Evolutionary conservation across 2,113 vertebrate genomes (phyloP), one percentile per base, ranked within the genome.

Genomic region (Leptosomus discolor): DNA sequence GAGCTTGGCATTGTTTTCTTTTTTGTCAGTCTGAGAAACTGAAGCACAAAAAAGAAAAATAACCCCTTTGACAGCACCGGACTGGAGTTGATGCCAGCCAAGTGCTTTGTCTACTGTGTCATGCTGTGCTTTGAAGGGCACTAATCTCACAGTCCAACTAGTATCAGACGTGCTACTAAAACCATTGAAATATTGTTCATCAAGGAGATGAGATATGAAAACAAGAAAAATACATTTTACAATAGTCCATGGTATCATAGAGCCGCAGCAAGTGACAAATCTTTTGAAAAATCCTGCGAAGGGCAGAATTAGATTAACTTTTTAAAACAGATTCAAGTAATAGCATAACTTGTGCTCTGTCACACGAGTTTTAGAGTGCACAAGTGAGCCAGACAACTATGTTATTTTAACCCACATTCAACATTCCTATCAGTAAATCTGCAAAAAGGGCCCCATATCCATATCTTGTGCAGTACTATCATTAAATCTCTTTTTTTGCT

Each of bases 391-490:
- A 85, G 90, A n/a, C 57, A 92, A 17, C 23, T 53, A 1, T 77
- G 53, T 94, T 96, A 32, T 85, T 92, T 90, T 94, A 96, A 96
- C 84, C 76, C 56, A 69, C 80, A 57, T 79, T 76, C 61, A 92
- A 48, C 70, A 73, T 79, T 95, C 48, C 78, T 77, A 50, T 93
- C 90, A 68, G 57, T 20, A 93, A 82, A 91, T 85, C 91, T 95
- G 58, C 80, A 58, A 34, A 29, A 89, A 97, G 92, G 76, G 76
- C 64, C 58, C 76, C 90, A 23, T 92, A 56, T 79, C 76, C 24
- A 8, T 88, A 68, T 75, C 77, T 95, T 71, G 9, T 39, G 57
- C 0, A 0, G 36, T 69, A 21, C 46, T 89, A n/a, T 74, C 75
- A 79, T 74, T 46, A 82, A 77, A 95, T 86, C 11, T 85, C 12